Evolutionary conservation across 2,888 invertebrate species (phyloP).

Genomic region (Zhuqinia jingwanae): DNA sequence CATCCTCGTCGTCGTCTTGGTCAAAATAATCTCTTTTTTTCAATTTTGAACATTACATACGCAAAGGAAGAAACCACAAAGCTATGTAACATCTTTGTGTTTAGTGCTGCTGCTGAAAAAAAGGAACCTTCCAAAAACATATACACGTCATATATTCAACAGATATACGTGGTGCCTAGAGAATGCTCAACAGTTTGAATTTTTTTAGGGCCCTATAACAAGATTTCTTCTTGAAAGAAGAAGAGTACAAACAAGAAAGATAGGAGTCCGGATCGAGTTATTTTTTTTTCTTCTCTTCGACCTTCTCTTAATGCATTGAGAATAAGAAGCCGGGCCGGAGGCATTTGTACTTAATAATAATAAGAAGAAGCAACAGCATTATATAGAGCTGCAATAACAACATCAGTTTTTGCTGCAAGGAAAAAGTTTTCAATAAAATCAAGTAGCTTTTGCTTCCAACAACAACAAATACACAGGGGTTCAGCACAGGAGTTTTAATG

Average conservation of each 20-base stretch:
- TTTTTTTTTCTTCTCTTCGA: conserved; percentile 48
- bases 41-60: conserved; percentile 38
- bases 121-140: conserved; percentile 1
- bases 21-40: conserved; percentile 1
- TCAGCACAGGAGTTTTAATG: conserved; percentile 35
- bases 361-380: conserved; percentile 47
- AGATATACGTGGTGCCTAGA: conserved; percentile 2
- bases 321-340: conserved; percentile 71
- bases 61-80: conserved; percentile 42
- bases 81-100: conserved; percentile 31
- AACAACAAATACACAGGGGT: conserved; percentile 29
- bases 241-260: conserved; percentile 31
- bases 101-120: background rate
- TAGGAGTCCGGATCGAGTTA: conserved; percentile 66
- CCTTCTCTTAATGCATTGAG: conserved; percentile 51
- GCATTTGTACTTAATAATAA: conserved; percentile 66
- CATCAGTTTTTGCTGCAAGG: conserved; percentile 61
- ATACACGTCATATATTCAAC: background rate
- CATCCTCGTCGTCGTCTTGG: conserved; percentile 6
- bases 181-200: conserved; percentile 18
- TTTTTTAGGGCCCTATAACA: conserved; percentile 50
- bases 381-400: conserved; percentile 8
- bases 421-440: conserved; percentile 72
- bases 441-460: conserved; percentile 56
- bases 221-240: conserved; percentile 21